Evolutionary conservation across 37 sponge, comb jelly and placozoan genomes (phyloP).

Genomic region (Spongia lamella): DNA sequence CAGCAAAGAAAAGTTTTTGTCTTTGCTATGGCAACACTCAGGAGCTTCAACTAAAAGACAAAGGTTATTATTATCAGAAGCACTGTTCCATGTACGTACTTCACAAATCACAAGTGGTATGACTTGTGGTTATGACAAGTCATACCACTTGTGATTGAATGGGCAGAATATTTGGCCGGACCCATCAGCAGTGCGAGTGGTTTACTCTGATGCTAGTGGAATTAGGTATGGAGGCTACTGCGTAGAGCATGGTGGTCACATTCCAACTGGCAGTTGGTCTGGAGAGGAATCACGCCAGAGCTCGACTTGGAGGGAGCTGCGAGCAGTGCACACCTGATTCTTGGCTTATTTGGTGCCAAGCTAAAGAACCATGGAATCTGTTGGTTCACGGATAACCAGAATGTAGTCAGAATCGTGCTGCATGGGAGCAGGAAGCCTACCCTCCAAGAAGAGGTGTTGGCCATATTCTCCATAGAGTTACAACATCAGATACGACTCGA

Average conservation of each 20-base stretch:
- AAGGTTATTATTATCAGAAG: too few species aligned
- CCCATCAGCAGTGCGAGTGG: constrained; percentile 15
- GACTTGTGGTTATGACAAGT: too few species aligned
- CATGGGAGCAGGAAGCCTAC: constrained; percentile 9
- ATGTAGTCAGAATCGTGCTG: constrained; percentile 19
- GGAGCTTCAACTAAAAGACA: too few species aligned
- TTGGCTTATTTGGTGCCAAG: neutral
- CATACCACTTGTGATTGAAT: too few species aligned
- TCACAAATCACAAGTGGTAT: too few species aligned
- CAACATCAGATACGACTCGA: constrained; percentile 12
- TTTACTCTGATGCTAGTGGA: constrained; percentile 39
- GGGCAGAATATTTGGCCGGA: neutral
- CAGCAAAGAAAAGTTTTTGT: too few species aligned
- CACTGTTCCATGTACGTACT: too few species aligned
- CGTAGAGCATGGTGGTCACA: neutral
- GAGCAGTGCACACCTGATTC: constrained; percentile 12
- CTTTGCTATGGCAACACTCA: too few species aligned
- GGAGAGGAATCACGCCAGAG: neutral
- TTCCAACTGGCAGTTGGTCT: constrained; percentile 19
- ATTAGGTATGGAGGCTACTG: constrained; percentile 34
- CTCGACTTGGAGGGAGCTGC: constrained; percentile 38
- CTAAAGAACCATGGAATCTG: neutral
- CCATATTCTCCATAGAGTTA: constrained; percentile 6
- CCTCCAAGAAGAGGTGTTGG: constrained; percentile 14
- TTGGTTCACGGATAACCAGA: constrained; percentile 26